Evolutionary conservation across 2,113 vertebrate genomes (phyloP).

Genomic region (Smithornis capensis): DNA sequence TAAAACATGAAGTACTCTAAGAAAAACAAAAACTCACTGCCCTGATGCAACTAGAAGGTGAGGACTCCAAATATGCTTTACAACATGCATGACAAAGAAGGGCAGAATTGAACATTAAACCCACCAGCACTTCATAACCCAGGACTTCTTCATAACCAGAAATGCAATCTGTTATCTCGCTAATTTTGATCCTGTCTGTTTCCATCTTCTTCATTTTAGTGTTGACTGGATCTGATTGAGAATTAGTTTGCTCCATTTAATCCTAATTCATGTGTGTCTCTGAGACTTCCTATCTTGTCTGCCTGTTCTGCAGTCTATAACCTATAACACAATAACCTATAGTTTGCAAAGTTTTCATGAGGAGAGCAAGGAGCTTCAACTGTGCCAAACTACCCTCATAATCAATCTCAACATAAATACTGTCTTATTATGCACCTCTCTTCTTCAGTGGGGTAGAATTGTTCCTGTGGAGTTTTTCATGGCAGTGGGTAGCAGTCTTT

Average conservation of each 20-base stretch:
- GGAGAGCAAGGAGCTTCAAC: neutral
- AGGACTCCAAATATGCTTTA: neutral
- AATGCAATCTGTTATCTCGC: neutral
- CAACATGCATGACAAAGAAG: neutral
- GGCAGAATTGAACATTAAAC: neutral
- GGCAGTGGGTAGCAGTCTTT: neutral
- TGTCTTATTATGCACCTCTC: neutral
- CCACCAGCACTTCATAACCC: neutral
- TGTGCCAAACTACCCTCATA: neutral
- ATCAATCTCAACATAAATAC: neutral
- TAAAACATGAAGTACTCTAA: neutral
- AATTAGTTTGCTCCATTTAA: constrained; percentile 59
- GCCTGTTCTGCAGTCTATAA: neutral
- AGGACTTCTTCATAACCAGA: neutral
- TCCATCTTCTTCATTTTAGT: neutral
- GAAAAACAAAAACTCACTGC: neutral
- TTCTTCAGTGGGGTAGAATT: neutral
- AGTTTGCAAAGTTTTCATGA: neutral
- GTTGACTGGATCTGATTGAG: constrained; percentile 18
- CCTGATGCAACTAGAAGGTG: neutral
- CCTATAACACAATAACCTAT: neutral
- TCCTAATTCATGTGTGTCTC: constrained; percentile 21
- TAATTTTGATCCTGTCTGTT: constrained; percentile 55
- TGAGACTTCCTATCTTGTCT: constrained; percentile 1
- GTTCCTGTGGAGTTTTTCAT: neutral